Base-by-base conservation (phyloP, 2,888 invertebrate species). In the Hyposoter dolosus region DNA sequence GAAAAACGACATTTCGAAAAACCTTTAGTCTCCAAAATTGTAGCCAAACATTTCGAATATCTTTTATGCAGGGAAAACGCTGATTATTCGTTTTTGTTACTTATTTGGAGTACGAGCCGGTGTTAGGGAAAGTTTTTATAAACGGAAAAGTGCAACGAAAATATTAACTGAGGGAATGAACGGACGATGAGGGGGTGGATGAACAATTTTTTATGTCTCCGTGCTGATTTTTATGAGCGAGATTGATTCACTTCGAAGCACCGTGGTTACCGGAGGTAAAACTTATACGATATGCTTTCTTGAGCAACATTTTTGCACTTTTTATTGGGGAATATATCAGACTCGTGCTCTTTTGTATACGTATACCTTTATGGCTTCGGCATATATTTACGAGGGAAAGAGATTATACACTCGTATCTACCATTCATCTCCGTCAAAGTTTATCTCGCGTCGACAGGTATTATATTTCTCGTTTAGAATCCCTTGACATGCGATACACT, bases 381-480 rank as follows among this genome's bases (percentile, higher is more conserved):
- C 19, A 68, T 68, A 45, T 45, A 28, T 45, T 45, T 45, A 23
- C 43, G 56, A 19, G 56, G 40, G 17, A 74, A 60, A 43, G 23
- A 43, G 56, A 74, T 60, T 56, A 60, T 47, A 60, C 56, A 60
- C 43, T 74, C 74, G 35, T 74, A 28, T 56, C 43, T 23, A 40
- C 56, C 74, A 74, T 56, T 60, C 43, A 43, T 74, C 74, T 74
- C 74, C 53, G 53, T 72, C 72, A 50, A 53, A 72, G 32, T 72
- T 72, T 53, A 72, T 72, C 72, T 72, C 53, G 7, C 72, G 72
- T 72, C 72, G 35, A 72, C 72, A 35, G 19, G 53, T 19, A 72
- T 60, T 69, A 69, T 69, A 69, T 47, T 69, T 69, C 69, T 45
- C 69, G 69, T 69, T 28, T 28, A 69, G 47, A 45, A 28, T 43